phyloP scores from a whole-genome alignment of 2,888 invertebrate species.

The Amphipoea lucens region DNA sequence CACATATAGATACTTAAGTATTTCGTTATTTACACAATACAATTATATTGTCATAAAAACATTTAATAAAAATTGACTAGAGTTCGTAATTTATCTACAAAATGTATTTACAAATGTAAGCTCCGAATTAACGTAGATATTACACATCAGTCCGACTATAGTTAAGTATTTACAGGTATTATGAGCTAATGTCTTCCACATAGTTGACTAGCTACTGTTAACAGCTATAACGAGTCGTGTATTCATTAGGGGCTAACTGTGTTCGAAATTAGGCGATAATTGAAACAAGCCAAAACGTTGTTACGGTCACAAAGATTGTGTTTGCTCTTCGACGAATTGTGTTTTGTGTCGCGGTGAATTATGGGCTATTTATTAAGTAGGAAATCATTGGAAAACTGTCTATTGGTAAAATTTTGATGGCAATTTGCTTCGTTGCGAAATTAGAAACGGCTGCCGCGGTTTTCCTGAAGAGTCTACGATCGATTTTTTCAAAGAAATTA shows the following conservation, averaged over 20 bases:
- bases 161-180: slow-evolving; percentile 68
- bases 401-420: not conserved
- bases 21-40: slow-evolving; percentile 84
- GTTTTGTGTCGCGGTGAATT: not conserved
- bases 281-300: slow-evolving; percentile 12
- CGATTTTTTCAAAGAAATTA: not conserved
- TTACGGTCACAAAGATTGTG: slow-evolving; percentile 19
- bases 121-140: slow-evolving; percentile 86
- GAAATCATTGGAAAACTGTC: not conserved
- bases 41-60: slow-evolving; percentile 89
- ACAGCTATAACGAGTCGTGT: slow-evolving; percentile 51
- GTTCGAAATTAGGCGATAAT: slow-evolving; percentile 34
- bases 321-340: slow-evolving; percentile 17
- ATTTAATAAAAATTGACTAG: slow-evolving; percentile 89
- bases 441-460: not conserved
- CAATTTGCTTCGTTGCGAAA: not conserved
- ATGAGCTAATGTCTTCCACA: slow-evolving; percentile 52
- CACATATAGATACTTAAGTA: slow-evolving; percentile 80
- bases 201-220: slow-evolving; percentile 60
- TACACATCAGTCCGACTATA: slow-evolving; percentile 86
- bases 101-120: slow-evolving; percentile 88
- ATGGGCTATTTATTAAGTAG: not conserved
- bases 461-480: not conserved
- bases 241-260: slow-evolving; percentile 40
- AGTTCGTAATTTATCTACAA: slow-evolving; percentile 85